Evolutionary conservation across 2,797 vertebrate genomes (phyloP).

Genomic region (Sebastes kiyomatsui): DNA sequence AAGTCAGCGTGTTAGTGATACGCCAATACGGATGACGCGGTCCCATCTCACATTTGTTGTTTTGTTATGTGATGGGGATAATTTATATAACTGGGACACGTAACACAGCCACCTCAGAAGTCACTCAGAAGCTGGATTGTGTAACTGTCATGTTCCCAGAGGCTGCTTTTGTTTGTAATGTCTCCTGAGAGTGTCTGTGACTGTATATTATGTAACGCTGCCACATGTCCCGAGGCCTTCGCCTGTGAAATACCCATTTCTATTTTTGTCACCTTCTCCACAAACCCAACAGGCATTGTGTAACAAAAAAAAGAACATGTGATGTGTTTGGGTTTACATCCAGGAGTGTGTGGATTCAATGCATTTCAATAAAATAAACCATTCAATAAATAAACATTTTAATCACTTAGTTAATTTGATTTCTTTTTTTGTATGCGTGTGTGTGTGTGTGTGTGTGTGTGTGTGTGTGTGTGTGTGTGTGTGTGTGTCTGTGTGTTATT

Average conservation of each 20-base stretch:
- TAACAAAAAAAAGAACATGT: slow-evolving; percentile 13
- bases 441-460: background rate
- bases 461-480: background rate
- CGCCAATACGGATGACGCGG: slow-evolving; percentile 9
- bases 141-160: slow-evolving; percentile 57
- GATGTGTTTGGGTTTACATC: background rate
- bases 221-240: slow-evolving; percentile 35
- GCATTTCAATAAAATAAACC: background rate
- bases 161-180: slow-evolving; percentile 44
- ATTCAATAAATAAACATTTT: background rate
- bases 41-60: slow-evolving; percentile 22
- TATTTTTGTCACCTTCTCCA: slow-evolving; percentile 55
- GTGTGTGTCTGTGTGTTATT: background rate
- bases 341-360: background rate
- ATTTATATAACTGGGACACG: slow-evolving; percentile 61
- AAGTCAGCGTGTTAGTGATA: slow-evolving; percentile 44
- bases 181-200: slow-evolving; percentile 52
- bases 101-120: slow-evolving; percentile 58
- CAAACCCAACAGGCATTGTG: slow-evolving; percentile 13
- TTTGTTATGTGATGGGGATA: slow-evolving; percentile 32
- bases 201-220: slow-evolving; percentile 48
- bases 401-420: background rate
- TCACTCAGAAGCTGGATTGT: slow-evolving; percentile 52
- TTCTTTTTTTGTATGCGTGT: background rate
- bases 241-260: slow-evolving; percentile 39